Evolutionary conservation across 2,888 invertebrate species (phyloP).

Genomic region (Gymnocheta viridis): DNA sequence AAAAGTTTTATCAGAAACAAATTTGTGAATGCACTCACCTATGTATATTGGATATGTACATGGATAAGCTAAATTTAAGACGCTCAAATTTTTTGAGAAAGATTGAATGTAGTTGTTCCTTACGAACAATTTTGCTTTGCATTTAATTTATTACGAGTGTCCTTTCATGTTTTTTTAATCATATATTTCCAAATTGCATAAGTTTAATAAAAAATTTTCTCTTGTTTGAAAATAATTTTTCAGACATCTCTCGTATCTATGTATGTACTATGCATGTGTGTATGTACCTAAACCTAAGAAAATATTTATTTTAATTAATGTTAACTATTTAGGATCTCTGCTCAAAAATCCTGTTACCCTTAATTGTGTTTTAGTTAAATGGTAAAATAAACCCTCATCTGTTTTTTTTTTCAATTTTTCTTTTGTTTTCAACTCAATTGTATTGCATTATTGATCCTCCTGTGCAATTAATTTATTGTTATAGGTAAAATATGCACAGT

Average conservation of each 20-base stretch:
- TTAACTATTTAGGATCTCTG: conserved; percentile 32
- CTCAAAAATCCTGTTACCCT: conserved; percentile 50
- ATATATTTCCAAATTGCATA: too few species aligned
- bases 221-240: background rate
- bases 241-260: background rate
- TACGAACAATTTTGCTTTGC: too few species aligned
- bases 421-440: conserved; percentile 17
- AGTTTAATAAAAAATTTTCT: background rate
- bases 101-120: too few species aligned
- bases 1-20: too few species aligned
- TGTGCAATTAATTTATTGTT: conserved; percentile 66
- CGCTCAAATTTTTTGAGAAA: too few species aligned
- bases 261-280: background rate
- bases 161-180: too few species aligned
- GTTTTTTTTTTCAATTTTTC: background rate
- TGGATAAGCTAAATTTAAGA: too few species aligned
- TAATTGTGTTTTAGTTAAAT: conserved; percentile 31
- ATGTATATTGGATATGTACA: too few species aligned
- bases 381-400: conserved; percentile 37
- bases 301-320: conserved; percentile 59
- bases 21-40: too few species aligned
- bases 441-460: conserved; percentile 62
- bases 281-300: conserved; percentile 43
- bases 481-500: conserved; percentile 59
- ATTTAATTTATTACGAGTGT: too few species aligned